Conservation (phyloP, 92 coral and sea anemone species). For the Porites evermanni region DNA sequence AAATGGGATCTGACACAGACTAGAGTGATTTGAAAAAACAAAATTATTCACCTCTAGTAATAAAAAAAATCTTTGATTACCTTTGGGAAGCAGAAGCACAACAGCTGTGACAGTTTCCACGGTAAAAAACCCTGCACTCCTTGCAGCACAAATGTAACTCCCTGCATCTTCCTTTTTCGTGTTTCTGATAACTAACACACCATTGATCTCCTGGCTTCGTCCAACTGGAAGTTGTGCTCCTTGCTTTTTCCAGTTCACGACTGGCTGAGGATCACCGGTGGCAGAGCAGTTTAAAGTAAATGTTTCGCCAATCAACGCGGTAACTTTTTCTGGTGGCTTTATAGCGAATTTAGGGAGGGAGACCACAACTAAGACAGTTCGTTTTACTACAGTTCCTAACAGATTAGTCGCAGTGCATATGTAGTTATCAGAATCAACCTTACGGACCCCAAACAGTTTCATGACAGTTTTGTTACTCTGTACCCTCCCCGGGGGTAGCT, state of each 20-base stretch:
- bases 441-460: background rate
- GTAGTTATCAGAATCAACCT: conserved; percentile 51
- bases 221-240: conserved; percentile 36
- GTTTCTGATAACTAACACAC: background rate
- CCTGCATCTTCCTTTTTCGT: conserved; percentile 18
- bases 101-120: background rate
- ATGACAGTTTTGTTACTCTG: conserved; percentile 16
- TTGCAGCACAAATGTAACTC: conserved; percentile 40
- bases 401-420: conserved; percentile 49
- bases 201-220: background rate
- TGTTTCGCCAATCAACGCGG: background rate
- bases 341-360: conserved; percentile 43
- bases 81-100: background rate
- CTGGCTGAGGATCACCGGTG: conserved; percentile 41
- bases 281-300: conserved; percentile 57
- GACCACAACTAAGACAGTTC: conserved; percentile 28
- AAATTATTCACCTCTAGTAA: too few species aligned
- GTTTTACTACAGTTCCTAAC: conserved; percentile 25
- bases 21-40: too few species aligned
- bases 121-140: conserved; percentile 33
- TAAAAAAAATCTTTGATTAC: background rate
- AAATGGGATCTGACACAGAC: too few species aligned
- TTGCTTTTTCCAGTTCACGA: conserved; percentile 51
- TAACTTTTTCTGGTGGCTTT: conserved; percentile 31
- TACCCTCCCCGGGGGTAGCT: conserved; percentile 43